Conservation (phyloP, 2,888 invertebrate species). For the Dryobotodes eremita region DNA sequence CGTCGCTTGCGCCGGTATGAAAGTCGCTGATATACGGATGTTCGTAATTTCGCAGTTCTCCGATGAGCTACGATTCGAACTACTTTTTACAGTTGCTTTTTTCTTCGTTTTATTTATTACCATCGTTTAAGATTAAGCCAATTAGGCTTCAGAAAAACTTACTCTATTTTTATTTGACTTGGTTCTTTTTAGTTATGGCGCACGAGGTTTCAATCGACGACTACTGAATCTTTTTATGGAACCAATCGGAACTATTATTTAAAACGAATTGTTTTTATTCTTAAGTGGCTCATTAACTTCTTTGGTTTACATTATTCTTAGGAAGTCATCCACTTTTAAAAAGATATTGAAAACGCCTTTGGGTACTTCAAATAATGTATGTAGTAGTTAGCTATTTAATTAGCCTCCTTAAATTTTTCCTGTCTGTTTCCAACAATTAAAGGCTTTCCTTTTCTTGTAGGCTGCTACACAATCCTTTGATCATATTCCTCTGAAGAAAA, state of each 20-base stretch:
- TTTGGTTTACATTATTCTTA: not conserved
- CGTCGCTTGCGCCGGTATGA: conserved; percentile 5
- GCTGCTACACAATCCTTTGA: not conserved
- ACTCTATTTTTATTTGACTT: conserved; percentile 2
- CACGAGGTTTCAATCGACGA: not conserved
- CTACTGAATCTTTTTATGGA: not conserved
- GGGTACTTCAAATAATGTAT: not conserved
- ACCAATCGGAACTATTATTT: too few species aligned
- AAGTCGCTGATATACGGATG: conserved; percentile 43
- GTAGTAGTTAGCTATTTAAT: not conserved
- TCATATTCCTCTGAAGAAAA: conserved; percentile 24
- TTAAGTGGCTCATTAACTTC: not conserved
- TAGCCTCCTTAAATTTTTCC: not conserved
- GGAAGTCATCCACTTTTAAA: too few species aligned
- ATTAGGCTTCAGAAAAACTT: conserved; percentile 29
- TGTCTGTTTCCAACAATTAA: too few species aligned
- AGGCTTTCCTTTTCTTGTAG: not conserved
- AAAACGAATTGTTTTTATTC: not conserved
- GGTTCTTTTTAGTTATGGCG: conserved; percentile 11
- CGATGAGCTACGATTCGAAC: conserved; percentile 20
- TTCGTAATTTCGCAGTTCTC: conserved; percentile 41
- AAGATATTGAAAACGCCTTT: not conserved
- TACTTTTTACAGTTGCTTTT: conserved; percentile 37
- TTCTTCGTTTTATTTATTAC: conserved; percentile 19
- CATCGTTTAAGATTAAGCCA: conserved; percentile 36